Base-by-base conservation (phyloP, 2,797 vertebrate species). In the Hydrophis major region DNA sequence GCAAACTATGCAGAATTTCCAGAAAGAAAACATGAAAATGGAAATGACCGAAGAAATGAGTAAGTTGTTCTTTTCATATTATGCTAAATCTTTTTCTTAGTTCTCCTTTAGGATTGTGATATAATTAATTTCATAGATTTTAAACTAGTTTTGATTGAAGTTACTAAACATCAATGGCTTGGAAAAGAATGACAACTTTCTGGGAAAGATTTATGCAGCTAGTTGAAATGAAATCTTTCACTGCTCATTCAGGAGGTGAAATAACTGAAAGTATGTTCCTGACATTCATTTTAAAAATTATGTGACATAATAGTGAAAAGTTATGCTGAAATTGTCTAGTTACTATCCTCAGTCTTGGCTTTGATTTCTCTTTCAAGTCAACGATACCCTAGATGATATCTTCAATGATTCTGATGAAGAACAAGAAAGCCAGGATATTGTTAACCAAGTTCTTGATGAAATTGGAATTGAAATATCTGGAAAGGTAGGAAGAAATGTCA, bases 1-100 rank as follows among this genome's bases (percentile, higher is more conserved):
- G 93, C 98, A 99, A 97, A 99, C 99, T 10, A 99, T 99, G 99
- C 99, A 99, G 97, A 98, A 99, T 97, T 99, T 99, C 97, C 99
- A 99, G 97, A 99, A 99, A 95, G 99, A 99, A 96, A 99, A 99
- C 96, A 98, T 99, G 98, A 99, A 99, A 97, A 99, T 99, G 99
- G 99, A 98, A 95, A 99, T 99, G 99, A 99, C 99, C 0, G 99
- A 99, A 96, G 99, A 99, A 94, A 99, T 99, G 99, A 99, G 99
- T 99, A 98, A 98, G 98, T 98, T 94, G 16, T 83, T 69, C 63
- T 78, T 74, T 4, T n/a, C 74, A 32, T n/a, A 86, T 14, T 86
- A 28, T 28, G 22, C 50, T 69, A 57, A 32, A 56, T 25, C 5
- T 1, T 3, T 59, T 88, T n/a, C 37, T n/a, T 90, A 32, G 4